Conservation (phyloP, 1,140 invertebrate species). For the Sycophaga agraensis region DNA sequence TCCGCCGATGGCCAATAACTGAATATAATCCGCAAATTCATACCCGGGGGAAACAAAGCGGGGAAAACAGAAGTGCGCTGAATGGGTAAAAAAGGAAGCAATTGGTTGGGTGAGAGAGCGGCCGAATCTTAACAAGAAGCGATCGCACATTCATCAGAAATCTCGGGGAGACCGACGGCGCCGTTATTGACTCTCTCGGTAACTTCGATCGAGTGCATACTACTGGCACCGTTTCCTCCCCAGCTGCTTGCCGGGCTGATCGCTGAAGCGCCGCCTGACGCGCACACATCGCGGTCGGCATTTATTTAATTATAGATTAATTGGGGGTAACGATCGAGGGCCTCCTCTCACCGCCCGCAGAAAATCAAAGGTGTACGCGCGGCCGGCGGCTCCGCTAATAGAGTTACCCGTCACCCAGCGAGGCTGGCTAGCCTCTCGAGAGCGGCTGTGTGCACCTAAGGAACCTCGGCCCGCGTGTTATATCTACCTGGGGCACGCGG, state of each 20-base stretch:
- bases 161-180: too few relatives aligned
- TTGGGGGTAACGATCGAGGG: neutral
- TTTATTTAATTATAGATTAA: slow-evolving; percentile 20
- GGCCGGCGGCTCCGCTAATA: neutral
- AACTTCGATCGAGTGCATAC: neutral
- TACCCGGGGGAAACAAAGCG: too few relatives aligned
- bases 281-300: neutral
- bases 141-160: too few relatives aligned
- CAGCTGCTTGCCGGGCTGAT: neutral
- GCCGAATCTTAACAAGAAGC: too few relatives aligned
- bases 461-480: neutral
- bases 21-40: too few relatives aligned
- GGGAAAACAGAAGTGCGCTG: too few relatives aligned
- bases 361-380: neutral
- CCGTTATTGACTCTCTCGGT: neutral
- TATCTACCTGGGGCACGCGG: too few relatives aligned
- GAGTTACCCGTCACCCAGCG: neutral
- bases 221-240: neutral
- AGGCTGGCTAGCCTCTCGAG: too few relatives aligned
- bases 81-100: too few relatives aligned
- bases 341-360: neutral
- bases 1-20: too few relatives aligned
- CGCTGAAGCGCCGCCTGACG: neutral
- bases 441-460: too few relatives aligned
- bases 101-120: too few relatives aligned